phyloP scores from a whole-genome alignment of 1,140 invertebrate species.

The Drosophila bifasciata region DNA sequence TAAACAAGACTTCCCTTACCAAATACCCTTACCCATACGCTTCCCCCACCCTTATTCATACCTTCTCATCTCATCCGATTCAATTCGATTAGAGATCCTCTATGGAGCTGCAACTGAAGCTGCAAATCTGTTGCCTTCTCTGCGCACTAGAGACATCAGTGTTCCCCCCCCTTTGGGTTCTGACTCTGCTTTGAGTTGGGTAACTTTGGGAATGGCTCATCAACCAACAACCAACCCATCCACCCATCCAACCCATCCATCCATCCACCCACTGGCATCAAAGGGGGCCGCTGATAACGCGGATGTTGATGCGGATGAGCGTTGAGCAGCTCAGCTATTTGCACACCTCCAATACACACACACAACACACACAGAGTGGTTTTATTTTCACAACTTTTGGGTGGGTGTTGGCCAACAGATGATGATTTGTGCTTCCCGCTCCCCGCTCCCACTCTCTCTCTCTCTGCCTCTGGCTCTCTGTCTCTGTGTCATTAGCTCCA shows the following conservation, averaged over 20 bases:
- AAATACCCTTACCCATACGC: slow-evolving; percentile 5
- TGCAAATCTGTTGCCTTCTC: slow-evolving; percentile 7
- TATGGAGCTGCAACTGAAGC: too few relatives aligned
- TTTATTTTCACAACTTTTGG: slow-evolving; percentile 66
- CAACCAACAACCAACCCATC: not conserved
- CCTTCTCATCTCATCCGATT: too few relatives aligned
- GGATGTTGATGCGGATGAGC: slow-evolving; percentile 62
- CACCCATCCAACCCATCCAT: slow-evolving; percentile 15
- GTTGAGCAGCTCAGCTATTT: slow-evolving; percentile 57
- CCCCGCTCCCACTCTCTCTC: not conserved
- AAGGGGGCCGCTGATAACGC: slow-evolving; percentile 59
- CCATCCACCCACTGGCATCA: slow-evolving; percentile 33
- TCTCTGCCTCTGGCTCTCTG: too few relatives aligned
- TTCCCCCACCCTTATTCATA: slow-evolving; percentile 5
- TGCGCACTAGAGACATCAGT: not conserved
- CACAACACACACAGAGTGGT: not conserved
- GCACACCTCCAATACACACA: slow-evolving; percentile 29
- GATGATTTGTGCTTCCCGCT: slow-evolving; percentile 28
- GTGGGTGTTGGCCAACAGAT: slow-evolving; percentile 64
- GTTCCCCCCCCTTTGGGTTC: too few relatives aligned
- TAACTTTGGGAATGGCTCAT: too few relatives aligned
- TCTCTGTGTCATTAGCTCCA: slow-evolving; percentile 41
- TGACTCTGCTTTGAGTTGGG: not conserved
- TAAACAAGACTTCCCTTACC: slow-evolving; percentile 53
- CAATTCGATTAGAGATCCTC: too few relatives aligned